Evolutionary conservation across 2,888 invertebrate species (phyloP), one percentile per base, ranked within the genome.

Genomic region (Cancer borealis): DNA sequence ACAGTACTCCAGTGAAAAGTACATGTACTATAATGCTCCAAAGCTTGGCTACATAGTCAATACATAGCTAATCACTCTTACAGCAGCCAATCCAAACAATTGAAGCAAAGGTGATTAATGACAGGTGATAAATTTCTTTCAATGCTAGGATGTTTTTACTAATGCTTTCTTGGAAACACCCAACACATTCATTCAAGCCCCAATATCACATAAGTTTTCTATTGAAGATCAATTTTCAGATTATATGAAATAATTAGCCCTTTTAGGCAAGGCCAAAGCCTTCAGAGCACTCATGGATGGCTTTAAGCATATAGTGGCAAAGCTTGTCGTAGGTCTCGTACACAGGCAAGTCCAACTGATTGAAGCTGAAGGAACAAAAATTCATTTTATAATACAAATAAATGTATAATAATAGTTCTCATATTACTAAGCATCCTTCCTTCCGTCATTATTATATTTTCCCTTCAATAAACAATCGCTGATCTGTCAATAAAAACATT

Each of bases 301-400:
- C 98, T 97, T 98, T 98, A 96, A 98, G 97, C 96, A 99, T 97
- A 97, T 98, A 98, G 96, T 98, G 97, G 96, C 98, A 97, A 96
- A 99, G 97, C 96, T 98, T 98, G 96, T 98, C 98, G 96, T 98
- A 99, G 21, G 98, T 98, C 97, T 99, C 98, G 96, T 99, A 99
- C 95, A 98, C 98, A 92, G 99, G 99, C 96, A 99, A 97, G 97
- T 99, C 98, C 96, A 99, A 97, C 97, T 99, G 98, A 97, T 99
- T 99, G 97, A 99, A 99, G 97, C n/a, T n/a, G n/a, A n/a, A n/a
- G n/a, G n/a, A n/a, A n/a, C n/a, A n/a, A n/a, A n/a, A n/a, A n/a
- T n/a, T n/a, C n/a, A n/a, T n/a, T n/a, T n/a, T n/a, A n/a, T n/a
- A n/a, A n/a, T n/a, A n/a, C n/a, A n/a, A n/a, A n/a, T n/a, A n/a